These are phyloP conservation scores for Limanda limanda DNA, from an alignment of 2,113 vertebrate genomes.

Conservation along the genomic window DNA sequence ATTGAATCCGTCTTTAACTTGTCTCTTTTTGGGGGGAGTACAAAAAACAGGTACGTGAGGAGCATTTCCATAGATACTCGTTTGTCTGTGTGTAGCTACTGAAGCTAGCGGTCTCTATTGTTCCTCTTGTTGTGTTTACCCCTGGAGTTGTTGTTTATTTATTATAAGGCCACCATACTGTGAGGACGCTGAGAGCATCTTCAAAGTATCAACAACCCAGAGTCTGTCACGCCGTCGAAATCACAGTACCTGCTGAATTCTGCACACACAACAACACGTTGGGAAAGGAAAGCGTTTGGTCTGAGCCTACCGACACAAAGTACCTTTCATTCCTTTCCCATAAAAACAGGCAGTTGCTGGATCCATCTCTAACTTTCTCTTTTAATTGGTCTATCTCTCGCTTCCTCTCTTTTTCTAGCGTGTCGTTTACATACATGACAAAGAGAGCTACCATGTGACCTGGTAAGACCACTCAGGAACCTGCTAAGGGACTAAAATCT, in stretches of 20 bases:
- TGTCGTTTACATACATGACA: conserved; percentile 9
- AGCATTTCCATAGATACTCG: conserved; percentile 45
- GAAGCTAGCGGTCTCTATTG: conserved; percentile 61
- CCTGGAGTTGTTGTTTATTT: conserved; percentile 78
- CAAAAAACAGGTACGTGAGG: conserved; percentile 47
- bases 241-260: conserved; percentile 57
- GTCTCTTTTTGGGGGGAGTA: conserved; percentile 53
- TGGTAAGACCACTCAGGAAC: conserved; percentile 7
- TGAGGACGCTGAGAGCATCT: conserved; percentile 73
- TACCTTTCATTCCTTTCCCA: conserved; percentile 13
- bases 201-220: conserved; percentile 84
- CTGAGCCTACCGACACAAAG: conserved; percentile 32
- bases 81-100: conserved; percentile 63
- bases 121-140: conserved; percentile 63
- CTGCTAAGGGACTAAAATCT: conserved; percentile 41
- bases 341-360: conserved; percentile 33
- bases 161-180: conserved; percentile 87
- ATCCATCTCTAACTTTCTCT: conserved; percentile 29
- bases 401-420: conserved; percentile 17
- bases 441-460: conserved; percentile 20
- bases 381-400: conserved; percentile 25
- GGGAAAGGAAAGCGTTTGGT: conserved; percentile 24
- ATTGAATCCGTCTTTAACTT: conserved; percentile 39
- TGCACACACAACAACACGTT: conserved; percentile 62
- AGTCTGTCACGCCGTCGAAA: conserved; percentile 68